phyloP scores from a whole-genome alignment of 1,140 invertebrate species.

The Magallana angulata region DNA sequence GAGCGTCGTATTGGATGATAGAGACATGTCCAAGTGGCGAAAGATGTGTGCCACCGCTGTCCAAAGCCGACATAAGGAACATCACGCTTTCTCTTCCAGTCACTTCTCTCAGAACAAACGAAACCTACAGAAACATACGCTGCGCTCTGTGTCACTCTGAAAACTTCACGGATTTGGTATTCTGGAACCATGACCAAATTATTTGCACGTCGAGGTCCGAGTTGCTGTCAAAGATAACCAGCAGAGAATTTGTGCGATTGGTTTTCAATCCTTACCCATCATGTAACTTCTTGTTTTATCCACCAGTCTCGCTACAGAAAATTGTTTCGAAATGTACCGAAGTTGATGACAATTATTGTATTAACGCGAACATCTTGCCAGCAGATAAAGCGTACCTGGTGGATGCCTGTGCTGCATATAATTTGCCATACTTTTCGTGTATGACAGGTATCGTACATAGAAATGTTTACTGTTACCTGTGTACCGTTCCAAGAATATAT shows the following conservation, averaged over 20 bases:
- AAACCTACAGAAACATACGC: neutral
- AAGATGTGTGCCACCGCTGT: neutral
- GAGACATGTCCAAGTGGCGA: neutral
- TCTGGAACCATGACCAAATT: constrained; percentile 1
- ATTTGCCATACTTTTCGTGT: neutral
- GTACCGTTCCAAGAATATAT: neutral
- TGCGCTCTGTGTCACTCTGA: neutral
- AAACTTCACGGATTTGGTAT: neutral
- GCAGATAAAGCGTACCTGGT: neutral
- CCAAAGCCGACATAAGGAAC: neutral
- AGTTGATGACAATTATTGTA: neutral
- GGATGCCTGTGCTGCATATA: neutral
- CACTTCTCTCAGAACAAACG: neutral
- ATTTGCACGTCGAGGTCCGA: neutral
- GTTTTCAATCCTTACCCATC: neutral
- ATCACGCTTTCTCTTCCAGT: neutral
- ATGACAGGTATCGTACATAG: neutral
- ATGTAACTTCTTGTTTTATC: constrained; percentile 2
- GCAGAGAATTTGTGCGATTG: neutral
- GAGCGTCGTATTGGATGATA: neutral
- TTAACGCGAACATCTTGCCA: neutral
- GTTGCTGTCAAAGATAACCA: neutral
- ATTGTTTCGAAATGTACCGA: neutral
- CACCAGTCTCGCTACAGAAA: neutral
- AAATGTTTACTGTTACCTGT: neutral